phyloP scores from a whole-genome alignment of 2,113 vertebrate species.

The Himantopus leucocephalus region DNA sequence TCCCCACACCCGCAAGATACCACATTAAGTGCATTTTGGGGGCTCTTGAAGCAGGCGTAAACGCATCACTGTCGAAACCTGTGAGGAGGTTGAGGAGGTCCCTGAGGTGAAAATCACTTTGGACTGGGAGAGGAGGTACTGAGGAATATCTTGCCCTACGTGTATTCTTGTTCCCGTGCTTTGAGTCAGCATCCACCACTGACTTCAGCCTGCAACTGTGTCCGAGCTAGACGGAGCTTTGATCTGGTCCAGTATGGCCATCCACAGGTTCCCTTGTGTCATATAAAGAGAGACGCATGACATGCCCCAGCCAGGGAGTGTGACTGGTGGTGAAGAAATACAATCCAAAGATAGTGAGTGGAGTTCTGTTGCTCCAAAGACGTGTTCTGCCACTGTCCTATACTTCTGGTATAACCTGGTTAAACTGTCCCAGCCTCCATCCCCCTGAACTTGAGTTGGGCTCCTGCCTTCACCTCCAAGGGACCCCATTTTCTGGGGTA shows the following conservation, averaged over 20 bases:
- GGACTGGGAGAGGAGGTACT: not conserved
- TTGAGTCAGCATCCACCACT: not conserved
- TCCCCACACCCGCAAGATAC: too few species aligned
- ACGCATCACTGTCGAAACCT: too few species aligned
- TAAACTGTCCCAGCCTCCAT: not conserved
- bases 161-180: not conserved
- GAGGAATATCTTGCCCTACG: not conserved
- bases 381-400: rapidly evolving
- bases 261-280: not conserved
- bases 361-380: not conserved
- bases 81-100: not conserved
- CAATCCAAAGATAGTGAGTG: not conserved
- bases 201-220: not conserved
- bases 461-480: not conserved
- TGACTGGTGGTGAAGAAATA: not conserved
- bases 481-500: not conserved
- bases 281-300: not conserved
- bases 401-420: not conserved
- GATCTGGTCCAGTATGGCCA: rapidly evolving
- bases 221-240: not conserved
- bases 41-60: too few species aligned
- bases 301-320: not conserved
- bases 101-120: not conserved
- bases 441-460: rapidly evolving
- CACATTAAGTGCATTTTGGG: too few species aligned